Base-by-base conservation (phyloP, 2,888 invertebrate genomes). In the Sussaba pulchella region DNA sequence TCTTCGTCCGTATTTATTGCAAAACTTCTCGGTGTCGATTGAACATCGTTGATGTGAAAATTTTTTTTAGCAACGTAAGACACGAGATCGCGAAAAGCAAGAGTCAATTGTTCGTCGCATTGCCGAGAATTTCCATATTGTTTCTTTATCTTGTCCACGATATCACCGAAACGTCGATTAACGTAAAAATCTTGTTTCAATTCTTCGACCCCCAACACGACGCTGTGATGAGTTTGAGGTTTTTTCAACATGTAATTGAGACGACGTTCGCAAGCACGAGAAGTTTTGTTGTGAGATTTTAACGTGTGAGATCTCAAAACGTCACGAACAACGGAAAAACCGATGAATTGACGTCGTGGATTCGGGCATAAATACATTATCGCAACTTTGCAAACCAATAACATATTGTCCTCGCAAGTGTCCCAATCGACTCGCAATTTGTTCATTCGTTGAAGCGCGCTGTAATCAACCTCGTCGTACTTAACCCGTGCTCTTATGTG, bases 311-410 rank as follows among this genome's bases (percentile, higher is more conserved):
- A 91, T 19, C 95, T 94, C 45, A 95, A 87, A 4, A 94, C 90
- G 85, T 95, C 95, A 8, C 95, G 92, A 1, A 95, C 89, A 0
- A 92, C 91, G 0, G 92, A 91, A 72, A 93, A 93, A 0, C 92
- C 92, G 17, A 92, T 92, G 78, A 90, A 87, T 84, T 93, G 92
- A 63, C 92, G 92, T 5, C 92, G 91, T 0, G 88, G 89, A 82
- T 86, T 92, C 2, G 89, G 93, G 74, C 86, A 94, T 83, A 93
- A 92, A 77, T 95, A 94, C 75, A 94, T 89, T 82, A 94, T 93
- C 0, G 95, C 95, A 0, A 95, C 95, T 84, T 95, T 95, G 82
- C 95, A 94, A 81, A 96, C 93, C 57, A 96, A 92, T 1, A 97
- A 88, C 71, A 96, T 91, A 54, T 94, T 94, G 90, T 97, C 96